These are phyloP conservation scores for Oreonectes daqikongensis DNA, from an alignment of 2,797 vertebrate species.

Conservation along the genomic window DNA sequence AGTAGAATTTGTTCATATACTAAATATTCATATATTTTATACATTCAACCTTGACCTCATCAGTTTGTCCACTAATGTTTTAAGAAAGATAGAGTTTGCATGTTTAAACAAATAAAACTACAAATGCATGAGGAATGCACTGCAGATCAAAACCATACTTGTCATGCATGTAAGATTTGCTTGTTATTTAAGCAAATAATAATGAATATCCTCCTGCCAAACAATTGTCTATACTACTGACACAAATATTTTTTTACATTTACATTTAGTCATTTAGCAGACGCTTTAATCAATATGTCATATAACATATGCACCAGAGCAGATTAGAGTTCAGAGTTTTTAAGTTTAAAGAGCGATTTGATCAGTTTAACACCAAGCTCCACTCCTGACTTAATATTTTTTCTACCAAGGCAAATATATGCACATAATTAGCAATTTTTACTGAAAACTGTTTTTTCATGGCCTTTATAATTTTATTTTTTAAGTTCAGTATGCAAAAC, in stretches of 20 bases:
- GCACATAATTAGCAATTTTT: not conserved
- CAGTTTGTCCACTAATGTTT: not conserved
- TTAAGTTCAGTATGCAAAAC: not conserved
- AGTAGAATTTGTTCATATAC: not conserved
- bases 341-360: not conserved
- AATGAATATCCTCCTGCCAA: not conserved
- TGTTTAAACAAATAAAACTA: not conserved
- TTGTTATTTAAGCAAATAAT: not conserved
- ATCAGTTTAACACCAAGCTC: not conserved
- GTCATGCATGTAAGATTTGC: not conserved
- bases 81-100: constrained; percentile 1
- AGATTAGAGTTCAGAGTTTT: too few species aligned
- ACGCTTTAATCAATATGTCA: too few species aligned
- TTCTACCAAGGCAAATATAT: not conserved
- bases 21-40: not conserved
- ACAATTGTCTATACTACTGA: not conserved
- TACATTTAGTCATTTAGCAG: too few species aligned
- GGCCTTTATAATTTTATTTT: too few species aligned
- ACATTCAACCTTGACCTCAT: not conserved
- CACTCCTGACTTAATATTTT: not conserved
- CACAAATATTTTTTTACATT: too few species aligned
- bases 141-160: not conserved
- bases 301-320: not conserved
- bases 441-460: too few species aligned
- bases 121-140: not conserved